These are phyloP conservation scores for Xylota sylvarum DNA, from an alignment of 2,888 invertebrate genomes.

Conservation along the genomic window DNA sequence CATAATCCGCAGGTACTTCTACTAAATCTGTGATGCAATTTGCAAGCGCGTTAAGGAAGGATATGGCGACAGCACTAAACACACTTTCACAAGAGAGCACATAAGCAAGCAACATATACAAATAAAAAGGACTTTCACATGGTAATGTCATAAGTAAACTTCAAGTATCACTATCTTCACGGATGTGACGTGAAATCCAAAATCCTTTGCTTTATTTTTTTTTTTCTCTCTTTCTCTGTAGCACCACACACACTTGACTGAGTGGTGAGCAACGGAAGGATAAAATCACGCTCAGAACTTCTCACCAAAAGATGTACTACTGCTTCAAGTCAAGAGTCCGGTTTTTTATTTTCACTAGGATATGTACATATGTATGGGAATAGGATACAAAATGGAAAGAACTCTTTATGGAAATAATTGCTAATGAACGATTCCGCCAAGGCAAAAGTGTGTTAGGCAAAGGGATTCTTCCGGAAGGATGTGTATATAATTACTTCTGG, in stretches of 20 bases:
- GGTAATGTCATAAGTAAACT: constrained; percentile 40
- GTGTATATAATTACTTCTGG: constrained; percentile 40
- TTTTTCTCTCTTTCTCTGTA: background rate
- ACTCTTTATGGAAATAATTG: constrained; percentile 18
- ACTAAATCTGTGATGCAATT: constrained; percentile 45
- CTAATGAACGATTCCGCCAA: constrained; percentile 30
- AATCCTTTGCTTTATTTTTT: constrained; percentile 11
- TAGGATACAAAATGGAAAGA: background rate
- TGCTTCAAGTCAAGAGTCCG: constrained; percentile 54
- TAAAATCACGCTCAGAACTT: constrained; percentile 38
- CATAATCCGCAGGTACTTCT: constrained; percentile 52
- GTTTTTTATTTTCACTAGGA: constrained; percentile 35
- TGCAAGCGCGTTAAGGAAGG: constrained; percentile 26
- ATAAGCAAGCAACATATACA: background rate
- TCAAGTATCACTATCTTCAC: constrained; percentile 54
- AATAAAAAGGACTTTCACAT: constrained; percentile 25
- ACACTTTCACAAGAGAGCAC: constrained; percentile 18
- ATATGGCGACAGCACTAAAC: constrained; percentile 43
- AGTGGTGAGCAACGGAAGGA: constrained; percentile 58
- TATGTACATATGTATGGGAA: background rate
- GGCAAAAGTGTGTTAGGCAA: constrained; percentile 1
- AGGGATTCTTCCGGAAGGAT: constrained; percentile 22
- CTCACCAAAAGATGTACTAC: constrained; percentile 20
- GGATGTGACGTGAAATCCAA: constrained; percentile 44
- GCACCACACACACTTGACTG: constrained; percentile 37